Evolutionary conservation across 2,797 vertebrate species (phyloP), one percentile per base, ranked within the genome.

Genomic region (Epinephelus awoara): DNA sequence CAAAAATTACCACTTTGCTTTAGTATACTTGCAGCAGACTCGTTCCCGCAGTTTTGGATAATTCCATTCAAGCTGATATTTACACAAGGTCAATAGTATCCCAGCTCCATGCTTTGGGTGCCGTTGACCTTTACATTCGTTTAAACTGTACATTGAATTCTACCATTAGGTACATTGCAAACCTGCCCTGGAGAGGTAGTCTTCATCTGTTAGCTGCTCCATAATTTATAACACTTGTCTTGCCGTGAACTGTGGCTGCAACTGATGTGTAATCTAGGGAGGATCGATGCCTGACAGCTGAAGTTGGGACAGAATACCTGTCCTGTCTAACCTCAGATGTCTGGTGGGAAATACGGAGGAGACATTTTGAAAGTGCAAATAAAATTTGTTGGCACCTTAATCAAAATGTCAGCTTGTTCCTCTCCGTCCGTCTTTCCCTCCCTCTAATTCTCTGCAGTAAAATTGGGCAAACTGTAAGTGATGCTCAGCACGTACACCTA

Each of bases 341-440:
- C 92, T 84, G 55, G 65, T 79, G 90, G 93, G 94, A 95, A 94
- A 94, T 92, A 92, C 82, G 29, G 82, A 59, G 75, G 79, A 84
- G 85, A 82, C 88, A 89, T 91, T 93, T 91, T 86, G 64, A 85
- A 92, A 89, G 77, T 34, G 76, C 83, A 83, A 85, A 90, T 86
- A 87, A 90, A 89, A 93, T 90, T 88, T 92, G 89, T 91, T 73
- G 86, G 77, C 77, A 79, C 80, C 86, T 94, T 92, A 90, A 95
- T 94, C 92, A 94, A 94, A 95, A 91, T 94, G 92, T 92, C 93
- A 94, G 76, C 72, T 71, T 64, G 51, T 86, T 88, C 80, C 83
- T 80, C 69, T 55, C 29, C 42, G 52, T 70, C 63, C 61, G 14
- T 59, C 65, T 38, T 4, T 74, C 52, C 18, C 49, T 27, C 34